phyloP scores from a whole-genome alignment of 2,113 vertebrate genomes.

The Calyptomena viridis region DNA sequence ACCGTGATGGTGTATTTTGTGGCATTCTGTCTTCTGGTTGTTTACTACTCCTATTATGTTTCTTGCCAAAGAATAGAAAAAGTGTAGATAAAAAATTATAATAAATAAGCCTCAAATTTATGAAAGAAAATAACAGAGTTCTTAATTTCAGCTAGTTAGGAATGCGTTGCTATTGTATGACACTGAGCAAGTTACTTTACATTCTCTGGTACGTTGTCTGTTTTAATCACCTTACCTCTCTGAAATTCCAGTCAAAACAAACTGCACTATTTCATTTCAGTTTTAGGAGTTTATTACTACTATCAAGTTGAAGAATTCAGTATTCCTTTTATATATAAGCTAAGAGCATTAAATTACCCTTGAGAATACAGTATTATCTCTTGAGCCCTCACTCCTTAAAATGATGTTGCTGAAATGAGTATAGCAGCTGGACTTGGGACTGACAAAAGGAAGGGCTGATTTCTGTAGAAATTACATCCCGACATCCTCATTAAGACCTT shows the following conservation, averaged over 20 bases:
- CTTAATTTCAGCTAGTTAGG: not conserved
- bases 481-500: conserved; percentile 68
- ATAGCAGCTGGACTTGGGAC: not conserved
- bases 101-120: not conserved
- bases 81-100: not conserved
- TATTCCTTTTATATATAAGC: not conserved
- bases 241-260: not conserved
- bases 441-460: conserved; percentile 60
- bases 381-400: not conserved
- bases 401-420: not conserved
- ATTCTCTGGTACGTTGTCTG: not conserved
- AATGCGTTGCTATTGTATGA: not conserved
- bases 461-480: conserved; percentile 51
- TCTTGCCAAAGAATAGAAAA: not conserved
- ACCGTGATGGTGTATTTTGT: not conserved
- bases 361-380: not conserved
- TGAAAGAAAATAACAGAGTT: not conserved
- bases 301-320: not conserved
- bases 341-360: not conserved
- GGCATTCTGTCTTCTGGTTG: not conserved
- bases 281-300: not conserved
- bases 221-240: not conserved
- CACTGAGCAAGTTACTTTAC: not conserved
- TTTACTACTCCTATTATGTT: not conserved
- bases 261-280: not conserved